Evolutionary conservation across 2,113 vertebrate species (phyloP), one percentile per base, ranked within the genome.

Genomic region (Vimba vimba): DNA sequence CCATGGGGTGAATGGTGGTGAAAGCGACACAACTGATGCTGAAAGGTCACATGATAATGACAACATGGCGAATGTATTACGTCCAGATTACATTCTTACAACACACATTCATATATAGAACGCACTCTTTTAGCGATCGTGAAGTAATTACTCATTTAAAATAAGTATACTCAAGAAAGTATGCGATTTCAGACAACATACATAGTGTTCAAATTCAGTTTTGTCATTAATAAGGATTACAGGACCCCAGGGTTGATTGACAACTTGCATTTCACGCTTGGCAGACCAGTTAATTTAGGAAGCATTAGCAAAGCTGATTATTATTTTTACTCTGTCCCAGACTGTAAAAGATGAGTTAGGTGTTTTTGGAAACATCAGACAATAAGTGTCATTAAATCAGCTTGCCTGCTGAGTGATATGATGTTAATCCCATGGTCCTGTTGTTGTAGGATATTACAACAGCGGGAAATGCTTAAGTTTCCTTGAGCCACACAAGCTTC

Each of bases 251-350:
- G 50, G 15, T 27, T 68, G 62, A 82, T 82, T 82, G 60, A 33
- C 43, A 50, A 50, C 19, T 27, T 50, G 17, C 23, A 82, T 82
- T 82, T 82, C 79, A 82, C 11, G 27, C 62, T 69, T 82, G 45
- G 45, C 43, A 33, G 79, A 33, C 60, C 79, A 50, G 79, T 52
- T 82, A 50, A 68, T 82, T 68, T 36, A 82, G 79, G 62, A 50
- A 50, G 62, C 60, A 82, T 27, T n/a, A 27, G 45, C 45, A 52
- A 66, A 82, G n/a, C 62, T 33, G 10, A 33, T 64, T 80, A 39
- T 45, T 79, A 50, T 68, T 52, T 68, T 64, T 36, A 52, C 9
- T 33, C 15, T 7, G 1, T 43, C 17, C 62, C 25, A 21, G 60
- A 30, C 17, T 52, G 17, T 64, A 8, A 68, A 17, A 7, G 62